These are phyloP conservation scores for Lamprologus sp. DNA, from an alignment of 2,113 vertebrate genomes.

Conservation along the genomic window DNA sequence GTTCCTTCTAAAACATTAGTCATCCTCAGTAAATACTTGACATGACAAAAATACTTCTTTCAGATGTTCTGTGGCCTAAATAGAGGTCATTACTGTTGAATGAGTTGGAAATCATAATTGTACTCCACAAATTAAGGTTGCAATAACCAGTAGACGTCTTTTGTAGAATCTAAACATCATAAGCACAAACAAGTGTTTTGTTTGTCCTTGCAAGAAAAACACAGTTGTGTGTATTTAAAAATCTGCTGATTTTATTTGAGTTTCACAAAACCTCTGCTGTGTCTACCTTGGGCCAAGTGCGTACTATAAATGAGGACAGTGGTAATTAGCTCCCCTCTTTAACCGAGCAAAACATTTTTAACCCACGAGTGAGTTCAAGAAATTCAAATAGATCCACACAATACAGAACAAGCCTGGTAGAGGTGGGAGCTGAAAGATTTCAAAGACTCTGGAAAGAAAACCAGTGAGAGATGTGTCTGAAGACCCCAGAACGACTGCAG, in stretches of 20 bases:
- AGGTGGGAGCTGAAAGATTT: not conserved
- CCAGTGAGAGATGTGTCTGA: not conserved
- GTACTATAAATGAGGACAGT: not conserved
- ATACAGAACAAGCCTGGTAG: not conserved
- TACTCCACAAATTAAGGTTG: not conserved
- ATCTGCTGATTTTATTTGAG: not conserved
- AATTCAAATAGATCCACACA: not conserved
- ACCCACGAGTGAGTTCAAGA: not conserved
- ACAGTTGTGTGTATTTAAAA: not conserved
- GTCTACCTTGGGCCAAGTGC: not conserved
- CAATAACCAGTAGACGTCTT: rapidly evolving
- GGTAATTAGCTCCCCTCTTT: not conserved
- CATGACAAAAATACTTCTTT: not conserved
- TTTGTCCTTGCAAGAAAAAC: not conserved
- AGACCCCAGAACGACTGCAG: not conserved
- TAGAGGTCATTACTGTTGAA: not conserved
- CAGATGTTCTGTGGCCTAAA: not conserved
- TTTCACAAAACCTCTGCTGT: not conserved
- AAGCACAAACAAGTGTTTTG: not conserved
- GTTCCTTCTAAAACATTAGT: not conserved
- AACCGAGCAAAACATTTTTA: not conserved
- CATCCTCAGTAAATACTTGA: not conserved
- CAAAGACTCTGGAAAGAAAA: not conserved
- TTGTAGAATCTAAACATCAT: not conserved
- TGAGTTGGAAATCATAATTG: not conserved